Percentiles rank a stretch among this genome's conserved stretches.
Conservation (phyloP, 2,797 vertebrate genomes). For the Huso huso region DNA sequence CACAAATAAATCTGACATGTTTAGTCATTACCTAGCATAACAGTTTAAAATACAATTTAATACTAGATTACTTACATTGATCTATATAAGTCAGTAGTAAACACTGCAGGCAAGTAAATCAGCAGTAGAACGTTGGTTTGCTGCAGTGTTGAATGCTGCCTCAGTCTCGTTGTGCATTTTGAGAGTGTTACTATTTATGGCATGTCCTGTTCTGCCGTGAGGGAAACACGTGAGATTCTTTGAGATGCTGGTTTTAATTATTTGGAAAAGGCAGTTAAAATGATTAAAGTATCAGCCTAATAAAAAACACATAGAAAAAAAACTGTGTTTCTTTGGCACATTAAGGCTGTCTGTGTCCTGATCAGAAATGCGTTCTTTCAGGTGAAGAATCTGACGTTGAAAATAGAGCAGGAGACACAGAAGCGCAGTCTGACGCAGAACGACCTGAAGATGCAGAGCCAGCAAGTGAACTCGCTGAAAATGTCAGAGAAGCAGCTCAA, state of each 20-base stretch:
- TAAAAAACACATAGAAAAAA: not conserved
- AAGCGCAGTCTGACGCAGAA: conserved; percentile 91
- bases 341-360: conserved; percentile 1
- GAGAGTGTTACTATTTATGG: not conserved
- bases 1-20: no score
- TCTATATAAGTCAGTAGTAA: no score
- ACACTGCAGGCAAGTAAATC: no score
- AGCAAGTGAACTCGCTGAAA: conserved; percentile 81
- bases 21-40: no score
- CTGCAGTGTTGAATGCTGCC: no score
- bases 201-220: not conserved
- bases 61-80: no score
- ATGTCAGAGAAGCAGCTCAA: conserved; percentile 94
- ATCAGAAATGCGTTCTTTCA: conserved; percentile 33
- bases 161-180: not conserved
- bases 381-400: conserved; percentile 88
- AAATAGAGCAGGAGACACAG: conserved; percentile 94
- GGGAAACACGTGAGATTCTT: not conserved
- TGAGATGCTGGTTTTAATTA: conserved; percentile 2
- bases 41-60: no score
- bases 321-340: not conserved
- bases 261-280: conserved; percentile 1
- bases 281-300: conserved; percentile 6
- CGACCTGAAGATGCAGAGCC: conserved; percentile 90
- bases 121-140: no score